phyloP scores from a whole-genome alignment of 2,888 invertebrate species.

The Chrysomela aeneicollis region DNA sequence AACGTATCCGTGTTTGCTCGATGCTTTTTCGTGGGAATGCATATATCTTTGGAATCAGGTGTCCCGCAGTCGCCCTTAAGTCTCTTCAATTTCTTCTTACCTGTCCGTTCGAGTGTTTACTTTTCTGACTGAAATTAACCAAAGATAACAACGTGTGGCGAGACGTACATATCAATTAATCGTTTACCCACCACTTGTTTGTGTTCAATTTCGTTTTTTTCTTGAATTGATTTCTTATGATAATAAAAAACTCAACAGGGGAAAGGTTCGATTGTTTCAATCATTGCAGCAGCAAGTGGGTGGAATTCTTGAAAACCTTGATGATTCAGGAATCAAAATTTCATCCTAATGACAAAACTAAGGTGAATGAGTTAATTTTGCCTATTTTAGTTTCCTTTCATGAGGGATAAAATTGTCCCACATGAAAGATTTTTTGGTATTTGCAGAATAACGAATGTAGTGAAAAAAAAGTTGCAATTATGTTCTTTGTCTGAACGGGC shows the following conservation, averaged over 20 bases:
- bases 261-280: background rate
- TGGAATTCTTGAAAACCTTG: too few relatives aligned
- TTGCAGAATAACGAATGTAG: too few relatives aligned
- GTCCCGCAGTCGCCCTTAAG: conserved; percentile 40
- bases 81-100: conserved; percentile 28
- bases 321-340: too few relatives aligned
- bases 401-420: too few relatives aligned
- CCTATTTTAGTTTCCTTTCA: too few relatives aligned
- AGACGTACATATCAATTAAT: conserved; percentile 22
- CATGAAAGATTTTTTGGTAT: too few relatives aligned
- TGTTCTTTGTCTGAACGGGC: too few relatives aligned
- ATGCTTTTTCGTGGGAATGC: conserved; percentile 42
- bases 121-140: conserved; percentile 20
- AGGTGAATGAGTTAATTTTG: too few relatives aligned
- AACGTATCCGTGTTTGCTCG: conserved; percentile 24
- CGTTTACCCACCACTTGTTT: conserved; percentile 22
- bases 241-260: conserved; percentile 1
- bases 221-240: conserved; percentile 19
- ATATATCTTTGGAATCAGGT: conserved; percentile 35
- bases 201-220: conserved; percentile 12
- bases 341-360: too few relatives aligned
- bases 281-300: too few relatives aligned
- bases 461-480: too few relatives aligned
- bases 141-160: conserved; percentile 19
- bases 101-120: conserved; percentile 35